Percentiles rank a stretch among this genome's conserved stretches.
Evolutionary conservation across 2,113 vertebrate genomes (phyloP).

Genomic region (Sardina pilchardus): DNA sequence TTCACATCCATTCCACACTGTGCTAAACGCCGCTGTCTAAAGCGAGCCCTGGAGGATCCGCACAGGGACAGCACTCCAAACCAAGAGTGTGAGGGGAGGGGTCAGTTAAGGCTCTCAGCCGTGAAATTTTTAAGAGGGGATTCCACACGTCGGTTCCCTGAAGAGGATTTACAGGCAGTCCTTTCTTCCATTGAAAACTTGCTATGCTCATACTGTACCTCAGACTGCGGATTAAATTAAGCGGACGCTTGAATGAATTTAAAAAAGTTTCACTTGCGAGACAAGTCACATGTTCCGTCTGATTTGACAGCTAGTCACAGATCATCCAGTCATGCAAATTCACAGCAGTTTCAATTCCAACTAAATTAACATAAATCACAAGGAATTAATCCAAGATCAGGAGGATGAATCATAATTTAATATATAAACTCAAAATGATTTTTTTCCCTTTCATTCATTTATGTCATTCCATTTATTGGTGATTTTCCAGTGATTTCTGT

Average conservation of each 20-base stretch:
- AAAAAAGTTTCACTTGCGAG: not conserved
- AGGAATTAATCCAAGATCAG: not conserved
- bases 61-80: not conserved
- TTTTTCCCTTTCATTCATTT: too few relatives aligned
- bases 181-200: too few relatives aligned
- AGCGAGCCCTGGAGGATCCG: not conserved
- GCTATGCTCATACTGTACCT: not conserved
- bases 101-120: not conserved
- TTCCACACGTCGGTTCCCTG: not conserved
- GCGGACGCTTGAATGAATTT: not conserved
- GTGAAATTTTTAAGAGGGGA: not conserved
- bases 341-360: not conserved
- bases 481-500: not conserved
- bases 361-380: not conserved
- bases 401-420: not conserved
- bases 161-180: not conserved
- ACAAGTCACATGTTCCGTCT: not conserved
- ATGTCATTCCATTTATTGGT: not conserved
- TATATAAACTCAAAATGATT: not conserved
- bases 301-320: not conserved
- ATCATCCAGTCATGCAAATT: not conserved
- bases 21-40: not conserved
- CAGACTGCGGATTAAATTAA: not conserved
- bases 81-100: not conserved
- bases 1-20: not conserved